A percentile compares a stretch with the other conserved stretches of the same genome.
Conservation (phyloP, 2,113 vertebrate species). For the Bagarius yarrelli region DNA sequence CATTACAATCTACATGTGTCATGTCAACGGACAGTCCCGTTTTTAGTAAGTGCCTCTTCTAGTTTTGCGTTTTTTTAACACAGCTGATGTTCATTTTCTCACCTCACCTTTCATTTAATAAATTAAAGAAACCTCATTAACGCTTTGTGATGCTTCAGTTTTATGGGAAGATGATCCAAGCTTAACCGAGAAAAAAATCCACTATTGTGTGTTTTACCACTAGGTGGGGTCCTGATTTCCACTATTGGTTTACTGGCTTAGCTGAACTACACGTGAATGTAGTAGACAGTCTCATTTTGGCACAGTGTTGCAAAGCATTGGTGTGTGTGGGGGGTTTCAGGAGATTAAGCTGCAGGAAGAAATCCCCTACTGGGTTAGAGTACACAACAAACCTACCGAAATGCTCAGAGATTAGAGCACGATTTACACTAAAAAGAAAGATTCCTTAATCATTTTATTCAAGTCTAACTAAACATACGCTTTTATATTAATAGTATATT, state of each 20-base stretch:
- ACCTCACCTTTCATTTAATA: conserved; percentile 27
- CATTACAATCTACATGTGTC: conserved; percentile 5
- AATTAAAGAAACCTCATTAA: conserved; percentile 1
- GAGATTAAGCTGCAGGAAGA: conserved; percentile 30
- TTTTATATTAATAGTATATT: not conserved
- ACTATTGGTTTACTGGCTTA: not conserved
- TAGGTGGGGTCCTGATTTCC: conserved; percentile 35
- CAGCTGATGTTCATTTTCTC: not conserved
- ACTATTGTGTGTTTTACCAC: conserved; percentile 15
- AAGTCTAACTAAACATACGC: not conserved
- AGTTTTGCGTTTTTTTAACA: conserved; percentile 27
- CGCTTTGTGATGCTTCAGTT: not conserved
- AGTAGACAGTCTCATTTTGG: conserved; percentile 16
- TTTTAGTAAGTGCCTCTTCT: conserved; percentile 60
- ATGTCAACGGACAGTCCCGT: conserved; percentile 56
- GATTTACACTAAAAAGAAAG: conserved; percentile 6
- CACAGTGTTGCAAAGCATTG: conserved; percentile 10
- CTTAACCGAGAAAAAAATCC: not conserved
- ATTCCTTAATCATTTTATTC: not conserved
- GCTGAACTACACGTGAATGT: not conserved
- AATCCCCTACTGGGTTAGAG: conserved; percentile 24
- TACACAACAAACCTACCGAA: conserved; percentile 13
- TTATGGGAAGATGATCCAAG: not conserved
- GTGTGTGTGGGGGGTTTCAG: conserved; percentile 20
- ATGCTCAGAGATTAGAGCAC: not conserved